Percentiles rank a stretch among this genome's conserved stretches.
Evolutionary conservation across 2,113 vertebrate genomes (phyloP).

Genomic region (Poicephalus gulielmi): DNA sequence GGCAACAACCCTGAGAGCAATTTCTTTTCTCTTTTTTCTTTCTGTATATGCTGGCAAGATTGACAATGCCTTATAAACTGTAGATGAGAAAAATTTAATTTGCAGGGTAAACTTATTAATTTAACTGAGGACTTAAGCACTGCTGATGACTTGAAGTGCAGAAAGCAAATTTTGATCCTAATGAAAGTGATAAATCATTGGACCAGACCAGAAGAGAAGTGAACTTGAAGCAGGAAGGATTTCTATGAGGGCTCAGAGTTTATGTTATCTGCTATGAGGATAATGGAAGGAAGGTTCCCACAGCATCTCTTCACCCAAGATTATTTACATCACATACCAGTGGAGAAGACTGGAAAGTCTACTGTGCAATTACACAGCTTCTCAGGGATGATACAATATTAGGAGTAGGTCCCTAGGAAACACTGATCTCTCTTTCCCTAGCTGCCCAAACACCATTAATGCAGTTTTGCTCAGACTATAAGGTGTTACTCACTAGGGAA

Average conservation of each 20-base stretch:
- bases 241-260: background rate
- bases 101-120: background rate
- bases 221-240: background rate
- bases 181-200: background rate
- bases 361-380: background rate
- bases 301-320: fast-evolving
- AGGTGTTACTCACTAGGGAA: background rate
- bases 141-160: background rate
- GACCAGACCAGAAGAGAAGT: background rate
- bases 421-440: background rate
- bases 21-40: conserved; percentile 5
- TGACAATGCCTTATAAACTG: background rate
- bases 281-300: background rate
- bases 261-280: background rate
- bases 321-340: background rate
- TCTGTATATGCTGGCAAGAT: background rate
- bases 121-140: background rate
- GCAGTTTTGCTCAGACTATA: background rate
- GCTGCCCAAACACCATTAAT: background rate
- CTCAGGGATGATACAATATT: background rate
- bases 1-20: background rate
- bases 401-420: background rate
- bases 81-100: conserved; percentile 25
- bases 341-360: background rate
- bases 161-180: conserved; percentile 1